A percentile compares a stretch with the other conserved stretches of the same genome.
Conservation (phyloP, 2,797 vertebrate species). For the Hafferia zeledoni region DNA sequence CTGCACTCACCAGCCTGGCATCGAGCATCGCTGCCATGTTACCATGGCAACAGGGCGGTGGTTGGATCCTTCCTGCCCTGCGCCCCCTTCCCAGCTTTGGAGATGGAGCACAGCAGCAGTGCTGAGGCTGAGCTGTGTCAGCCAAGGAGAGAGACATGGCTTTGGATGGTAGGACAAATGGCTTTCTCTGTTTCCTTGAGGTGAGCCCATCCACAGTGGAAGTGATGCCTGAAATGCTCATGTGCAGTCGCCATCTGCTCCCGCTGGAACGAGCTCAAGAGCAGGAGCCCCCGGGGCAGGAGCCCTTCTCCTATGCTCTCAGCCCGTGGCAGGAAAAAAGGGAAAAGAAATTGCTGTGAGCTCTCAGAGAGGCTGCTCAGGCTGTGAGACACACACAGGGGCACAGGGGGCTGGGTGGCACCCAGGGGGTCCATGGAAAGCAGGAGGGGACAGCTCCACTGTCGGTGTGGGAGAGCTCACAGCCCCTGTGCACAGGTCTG, state of each 20-base stretch:
- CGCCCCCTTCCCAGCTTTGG: not conserved
- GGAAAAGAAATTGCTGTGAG: not conserved
- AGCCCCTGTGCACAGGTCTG: fast-evolving
- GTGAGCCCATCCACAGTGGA: not conserved
- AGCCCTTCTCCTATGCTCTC: not conserved
- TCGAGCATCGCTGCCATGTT: not conserved
- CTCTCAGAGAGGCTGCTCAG: not conserved
- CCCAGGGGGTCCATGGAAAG: fast-evolving
- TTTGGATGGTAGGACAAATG: conserved; percentile 39
- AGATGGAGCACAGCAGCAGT: not conserved
- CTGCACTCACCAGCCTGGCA: not conserved
- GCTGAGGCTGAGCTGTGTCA: not conserved
- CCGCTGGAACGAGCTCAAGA: not conserved
- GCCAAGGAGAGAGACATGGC: not conserved
- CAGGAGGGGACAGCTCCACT: not conserved
- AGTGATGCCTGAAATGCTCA: not conserved
- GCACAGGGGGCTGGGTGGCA: not conserved
- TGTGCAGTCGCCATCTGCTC: conserved; percentile 38
- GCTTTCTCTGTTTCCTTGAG: conserved; percentile 24
- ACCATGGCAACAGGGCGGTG: not conserved
- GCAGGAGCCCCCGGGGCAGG: not conserved
- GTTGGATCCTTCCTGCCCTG: not conserved
- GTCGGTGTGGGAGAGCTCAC: not conserved
- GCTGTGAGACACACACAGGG: fast-evolving
- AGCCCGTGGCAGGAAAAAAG: not conserved